These are phyloP conservation scores for Atta texana DNA, from an alignment of 1,140 invertebrate genomes.

Conservation along the genomic window DNA sequence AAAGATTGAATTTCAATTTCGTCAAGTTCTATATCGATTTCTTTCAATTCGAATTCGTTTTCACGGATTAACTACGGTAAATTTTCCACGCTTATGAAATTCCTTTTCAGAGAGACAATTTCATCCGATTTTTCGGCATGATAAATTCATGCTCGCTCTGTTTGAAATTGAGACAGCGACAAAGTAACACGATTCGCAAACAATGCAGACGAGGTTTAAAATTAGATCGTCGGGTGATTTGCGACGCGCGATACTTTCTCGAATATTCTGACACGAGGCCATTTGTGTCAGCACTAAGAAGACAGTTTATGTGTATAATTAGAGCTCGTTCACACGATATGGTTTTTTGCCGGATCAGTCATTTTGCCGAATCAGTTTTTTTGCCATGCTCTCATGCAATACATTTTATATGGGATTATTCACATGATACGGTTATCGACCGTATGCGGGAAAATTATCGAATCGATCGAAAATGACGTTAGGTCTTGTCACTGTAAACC, in stretches of 20 bases:
- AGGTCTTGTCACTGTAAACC: too few relatives aligned
- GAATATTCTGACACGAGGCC: background rate
- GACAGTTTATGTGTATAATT: conserved; percentile 21
- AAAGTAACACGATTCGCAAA: conserved; percentile 14
- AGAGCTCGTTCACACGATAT: too few relatives aligned
- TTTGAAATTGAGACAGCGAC: conserved; percentile 2
- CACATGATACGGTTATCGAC: too few relatives aligned
- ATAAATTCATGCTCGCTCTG: background rate
- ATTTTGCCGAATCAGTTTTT: too few relatives aligned
- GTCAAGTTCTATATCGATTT: background rate
- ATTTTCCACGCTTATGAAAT: background rate
- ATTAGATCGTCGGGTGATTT: conserved; percentile 2
- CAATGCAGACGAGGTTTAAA: conserved; percentile 8
- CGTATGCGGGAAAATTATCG: too few relatives aligned
- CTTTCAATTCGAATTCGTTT: background rate
- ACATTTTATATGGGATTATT: too few relatives aligned
- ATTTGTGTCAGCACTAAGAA: conserved; percentile 1
- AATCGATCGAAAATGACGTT: too few relatives aligned
- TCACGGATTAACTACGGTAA: background rate
- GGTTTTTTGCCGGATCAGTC: too few relatives aligned
- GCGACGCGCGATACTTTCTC: background rate
- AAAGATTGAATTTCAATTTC: conserved; percentile 1
- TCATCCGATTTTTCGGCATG: background rate
- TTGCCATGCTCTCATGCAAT: too few relatives aligned
- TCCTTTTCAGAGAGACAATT: background rate